Evolutionary conservation across 2,113 vertebrate genomes (phyloP).

Genomic region (Pavo muticus): DNA sequence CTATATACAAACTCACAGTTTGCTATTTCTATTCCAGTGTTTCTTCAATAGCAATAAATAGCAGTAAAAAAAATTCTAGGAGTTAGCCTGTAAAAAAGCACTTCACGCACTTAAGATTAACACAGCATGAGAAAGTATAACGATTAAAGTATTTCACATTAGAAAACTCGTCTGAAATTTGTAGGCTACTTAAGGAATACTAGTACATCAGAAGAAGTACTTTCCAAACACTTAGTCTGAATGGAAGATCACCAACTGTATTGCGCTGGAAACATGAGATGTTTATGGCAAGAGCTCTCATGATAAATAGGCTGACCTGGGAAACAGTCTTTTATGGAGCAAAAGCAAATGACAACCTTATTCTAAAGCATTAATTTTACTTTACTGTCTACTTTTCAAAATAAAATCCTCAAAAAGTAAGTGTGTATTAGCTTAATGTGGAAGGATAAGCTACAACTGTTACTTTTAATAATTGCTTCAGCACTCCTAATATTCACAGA

Average conservation of each 20-base stretch:
- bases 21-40: neutral
- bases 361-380: neutral
- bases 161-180: neutral
- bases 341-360: neutral
- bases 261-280: neutral
- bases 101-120: neutral
- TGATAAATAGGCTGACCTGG: neutral
- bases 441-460: neutral
- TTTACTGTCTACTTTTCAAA: neutral
- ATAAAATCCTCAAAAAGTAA: neutral
- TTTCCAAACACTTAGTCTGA: neutral
- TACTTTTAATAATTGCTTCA: neutral
- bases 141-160: neutral
- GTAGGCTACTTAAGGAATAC: neutral
- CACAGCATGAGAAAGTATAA: neutral
- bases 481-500: neutral
- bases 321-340: neutral
- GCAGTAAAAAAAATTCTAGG: neutral
- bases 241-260: neutral
- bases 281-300: neutral
- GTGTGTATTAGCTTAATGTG: neutral
- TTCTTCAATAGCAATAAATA: neutral
- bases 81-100: neutral
- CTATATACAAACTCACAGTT: neutral
- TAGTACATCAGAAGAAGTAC: neutral